Conservation (phyloP, 2,113 vertebrate genomes). For the Heterocephalus glaber region DNA sequence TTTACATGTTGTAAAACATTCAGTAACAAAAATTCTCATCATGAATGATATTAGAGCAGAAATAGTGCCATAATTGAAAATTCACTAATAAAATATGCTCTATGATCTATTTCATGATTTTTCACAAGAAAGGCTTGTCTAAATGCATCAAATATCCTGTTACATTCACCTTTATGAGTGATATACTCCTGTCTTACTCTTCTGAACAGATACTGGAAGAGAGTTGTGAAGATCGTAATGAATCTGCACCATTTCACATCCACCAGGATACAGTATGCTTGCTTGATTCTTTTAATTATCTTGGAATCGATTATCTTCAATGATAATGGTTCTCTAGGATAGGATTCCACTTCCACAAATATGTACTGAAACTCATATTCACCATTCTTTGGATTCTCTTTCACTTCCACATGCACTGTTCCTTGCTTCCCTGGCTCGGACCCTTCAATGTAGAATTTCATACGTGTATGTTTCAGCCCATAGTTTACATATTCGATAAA, state of each 20-base stretch:
- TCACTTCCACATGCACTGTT: constrained; percentile 93
- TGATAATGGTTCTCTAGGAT: constrained; percentile 92
- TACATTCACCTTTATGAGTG: not conserved
- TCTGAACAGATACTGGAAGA: not conserved
- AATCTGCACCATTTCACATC: rapidly evolving
- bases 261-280: rapidly evolving
- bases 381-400: constrained; percentile 92
- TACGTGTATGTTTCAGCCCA: constrained; percentile 91
- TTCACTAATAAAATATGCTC: not conserved
- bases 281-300: not conserved
- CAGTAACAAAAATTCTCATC: constrained; percentile 10
- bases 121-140: not conserved
- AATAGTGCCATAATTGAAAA: not conserved
- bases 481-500: constrained; percentile 92
- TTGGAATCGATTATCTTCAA: constrained; percentile 93
- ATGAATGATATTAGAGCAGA: not conserved
- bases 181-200: no score
- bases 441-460: constrained; percentile 98
- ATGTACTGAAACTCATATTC: constrained; percentile 93
- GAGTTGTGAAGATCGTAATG: not conserved
- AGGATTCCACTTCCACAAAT: constrained; percentile 92
- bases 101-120: not conserved
- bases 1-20: constrained; percentile 29
- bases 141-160: not conserved
- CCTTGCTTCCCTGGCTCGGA: constrained; percentile 92